Evolutionary conservation across 2,888 invertebrate genomes (phyloP).

Genomic region (Prosopocoilus inquinatus): DNA sequence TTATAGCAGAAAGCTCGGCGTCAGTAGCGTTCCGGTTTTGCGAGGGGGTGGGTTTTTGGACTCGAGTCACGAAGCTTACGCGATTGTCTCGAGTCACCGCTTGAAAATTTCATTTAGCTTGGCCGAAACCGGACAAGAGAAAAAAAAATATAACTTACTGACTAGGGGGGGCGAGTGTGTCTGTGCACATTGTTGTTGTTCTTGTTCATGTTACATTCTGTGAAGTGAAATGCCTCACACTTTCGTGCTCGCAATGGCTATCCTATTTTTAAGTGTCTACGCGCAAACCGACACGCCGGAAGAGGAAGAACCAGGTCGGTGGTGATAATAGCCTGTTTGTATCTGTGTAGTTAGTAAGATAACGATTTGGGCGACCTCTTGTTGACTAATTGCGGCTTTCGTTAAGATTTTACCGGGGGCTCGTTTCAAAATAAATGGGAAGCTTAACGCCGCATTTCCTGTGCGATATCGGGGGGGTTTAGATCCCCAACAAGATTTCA

Average conservation of each 20-base stretch:
- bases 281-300: slow-evolving; percentile 39
- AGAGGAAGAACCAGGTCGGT: slow-evolving; percentile 35
- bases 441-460: slow-evolving; percentile 24
- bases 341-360: not conserved
- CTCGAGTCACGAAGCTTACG: not conserved
- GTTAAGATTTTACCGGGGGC: slow-evolving; percentile 13
- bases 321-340: not conserved
- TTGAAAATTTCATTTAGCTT: too few relatives aligned
- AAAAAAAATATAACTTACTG: not conserved
- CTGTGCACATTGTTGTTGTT: too few relatives aligned
- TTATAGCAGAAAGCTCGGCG: slow-evolving; percentile 45
- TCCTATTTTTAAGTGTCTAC: slow-evolving; percentile 24
- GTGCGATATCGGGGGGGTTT: slow-evolving; percentile 9
- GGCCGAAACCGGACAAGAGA: not conserved
- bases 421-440: slow-evolving; percentile 22
- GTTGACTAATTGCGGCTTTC: slow-evolving; percentile 10
- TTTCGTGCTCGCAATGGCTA: slow-evolving; percentile 26
- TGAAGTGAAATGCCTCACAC: slow-evolving; percentile 26
- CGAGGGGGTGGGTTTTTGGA: slow-evolving; percentile 35
- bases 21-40: slow-evolving; percentile 45
- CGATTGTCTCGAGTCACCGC: not conserved
- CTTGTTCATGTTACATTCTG: slow-evolving; percentile 7
- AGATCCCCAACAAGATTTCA: not conserved
- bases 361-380: not conserved
- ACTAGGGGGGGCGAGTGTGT: too few relatives aligned